phyloP scores from a whole-genome alignment of 1,140 invertebrate species.

The Coptotermes formosanus region DNA sequence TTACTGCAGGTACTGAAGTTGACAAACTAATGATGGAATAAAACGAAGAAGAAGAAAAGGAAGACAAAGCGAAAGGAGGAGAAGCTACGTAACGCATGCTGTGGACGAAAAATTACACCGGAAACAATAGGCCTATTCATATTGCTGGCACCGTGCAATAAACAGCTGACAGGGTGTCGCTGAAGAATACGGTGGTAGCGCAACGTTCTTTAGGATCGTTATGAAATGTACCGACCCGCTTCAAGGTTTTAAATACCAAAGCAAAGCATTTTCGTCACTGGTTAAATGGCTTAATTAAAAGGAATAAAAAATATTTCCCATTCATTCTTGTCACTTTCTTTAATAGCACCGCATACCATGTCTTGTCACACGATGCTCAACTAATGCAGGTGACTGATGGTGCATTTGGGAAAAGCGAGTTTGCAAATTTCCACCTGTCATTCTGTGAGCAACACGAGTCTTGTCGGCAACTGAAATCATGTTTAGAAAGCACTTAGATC shows the following conservation, averaged over 20 bases:
- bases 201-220: background rate
- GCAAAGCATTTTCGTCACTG: background rate
- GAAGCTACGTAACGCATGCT: too few relatives aligned
- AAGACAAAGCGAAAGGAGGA: too few relatives aligned
- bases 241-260: background rate
- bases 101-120: background rate
- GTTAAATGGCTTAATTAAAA: background rate
- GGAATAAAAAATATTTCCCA: background rate
- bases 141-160: background rate
- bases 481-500: background rate
- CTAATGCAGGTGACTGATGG: background rate
- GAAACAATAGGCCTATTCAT: background rate
- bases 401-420: background rate
- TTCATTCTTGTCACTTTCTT: background rate
- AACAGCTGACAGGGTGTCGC: background rate
- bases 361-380: background rate
- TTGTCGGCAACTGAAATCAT: background rate
- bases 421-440: background rate
- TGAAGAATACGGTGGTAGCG: background rate
- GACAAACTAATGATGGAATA: too few relatives aligned
- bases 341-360: background rate
- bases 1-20: too few relatives aligned
- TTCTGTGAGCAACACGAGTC: background rate
- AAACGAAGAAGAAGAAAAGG: too few relatives aligned
- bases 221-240: background rate